Percentiles rank a stretch among this genome's conserved stretches.
Conservation (phyloP, 2,888 invertebrate genomes). For the Furcula furcula region DNA sequence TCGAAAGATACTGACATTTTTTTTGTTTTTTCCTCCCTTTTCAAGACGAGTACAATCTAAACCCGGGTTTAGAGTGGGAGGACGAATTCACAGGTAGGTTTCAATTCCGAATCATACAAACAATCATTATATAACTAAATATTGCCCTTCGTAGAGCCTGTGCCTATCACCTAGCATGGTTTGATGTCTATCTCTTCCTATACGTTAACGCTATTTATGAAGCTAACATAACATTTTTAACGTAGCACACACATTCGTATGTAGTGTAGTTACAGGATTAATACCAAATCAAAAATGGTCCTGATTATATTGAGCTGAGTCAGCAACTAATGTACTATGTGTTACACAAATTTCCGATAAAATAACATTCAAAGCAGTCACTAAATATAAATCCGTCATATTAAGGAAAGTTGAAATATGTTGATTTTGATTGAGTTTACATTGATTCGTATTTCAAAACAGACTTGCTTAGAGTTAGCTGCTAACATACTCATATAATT, state of each 20-base stretch:
- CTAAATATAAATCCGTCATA: too few relatives aligned
- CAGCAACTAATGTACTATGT: neutral
- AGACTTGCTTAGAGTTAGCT: neutral
- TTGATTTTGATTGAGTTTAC: neutral
- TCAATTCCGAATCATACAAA: constrained; percentile 74
- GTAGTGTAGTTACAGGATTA: constrained; percentile 41
- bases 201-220: constrained; percentile 45
- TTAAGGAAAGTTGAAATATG: too few relatives aligned
- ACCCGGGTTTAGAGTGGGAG: constrained; percentile 99
- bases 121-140: constrained; percentile 68
- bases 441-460: neutral
- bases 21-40: constrained; percentile 83
- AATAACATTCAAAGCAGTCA: too few relatives aligned
- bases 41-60: constrained; percentile 99
- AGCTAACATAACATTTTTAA: constrained; percentile 57
- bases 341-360: neutral
- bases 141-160: constrained; percentile 76
- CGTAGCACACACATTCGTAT: constrained; percentile 37
- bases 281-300: neutral
- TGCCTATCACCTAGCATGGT: constrained; percentile 76
- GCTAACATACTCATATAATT: neutral
- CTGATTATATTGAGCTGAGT: constrained; percentile 4
- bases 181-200: constrained; percentile 66
- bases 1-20: constrained; percentile 81
- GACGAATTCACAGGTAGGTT: constrained; percentile 99